Base-by-base conservation (phyloP, 2,888 invertebrate genomes). In the Masnerella sp. region DNA sequence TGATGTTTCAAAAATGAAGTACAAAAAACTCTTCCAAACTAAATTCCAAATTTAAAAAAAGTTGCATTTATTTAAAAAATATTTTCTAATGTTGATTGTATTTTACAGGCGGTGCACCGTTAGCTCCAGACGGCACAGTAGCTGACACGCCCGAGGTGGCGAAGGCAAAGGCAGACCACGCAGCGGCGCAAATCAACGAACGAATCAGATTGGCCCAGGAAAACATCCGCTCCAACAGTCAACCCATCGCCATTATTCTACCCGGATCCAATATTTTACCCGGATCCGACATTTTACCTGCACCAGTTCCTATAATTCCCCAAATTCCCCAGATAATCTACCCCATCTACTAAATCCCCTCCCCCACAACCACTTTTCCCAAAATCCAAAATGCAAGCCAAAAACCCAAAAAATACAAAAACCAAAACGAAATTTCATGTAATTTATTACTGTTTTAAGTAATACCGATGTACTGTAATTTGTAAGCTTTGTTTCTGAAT, bases 101-200 rank as follows among this genome's bases (percentile, higher is more conserved):
- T n/a, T n/a, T 64, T 52, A 2, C 12, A 70, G 64, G 51, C 17
- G 49, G 49, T 5, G 82, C 82, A n/a, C 81, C 82, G 18, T 59
- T 82, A 42, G 81, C 78, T 7, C 78, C 77, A 20, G 81, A 81
- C 32, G 82, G 82, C 15, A 73, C 79, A 9, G 78, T 83, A 0
- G 77, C 83, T 1, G 84, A 85, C 61, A 83, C 84, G 1, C 84
- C 84, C 32, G 85, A 85, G 71, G 85, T 89, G 7, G 87, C 85
- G 17, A 88, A 85, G 71, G 89, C 89, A 51, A 88, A 88, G 74
- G 88, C 87, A 17, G 86, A 84, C 15, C 89, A 89, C 79, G 83
- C 87, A 4, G 84, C 85, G n/a, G 86, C 85, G 25, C 85, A 86
- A 73, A 88, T 85, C 8, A 83, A 85, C 77, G 88, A 86, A 71